phyloP scores from a whole-genome alignment of 2,113 vertebrate genomes.

The Rhipidura dahli region DNA sequence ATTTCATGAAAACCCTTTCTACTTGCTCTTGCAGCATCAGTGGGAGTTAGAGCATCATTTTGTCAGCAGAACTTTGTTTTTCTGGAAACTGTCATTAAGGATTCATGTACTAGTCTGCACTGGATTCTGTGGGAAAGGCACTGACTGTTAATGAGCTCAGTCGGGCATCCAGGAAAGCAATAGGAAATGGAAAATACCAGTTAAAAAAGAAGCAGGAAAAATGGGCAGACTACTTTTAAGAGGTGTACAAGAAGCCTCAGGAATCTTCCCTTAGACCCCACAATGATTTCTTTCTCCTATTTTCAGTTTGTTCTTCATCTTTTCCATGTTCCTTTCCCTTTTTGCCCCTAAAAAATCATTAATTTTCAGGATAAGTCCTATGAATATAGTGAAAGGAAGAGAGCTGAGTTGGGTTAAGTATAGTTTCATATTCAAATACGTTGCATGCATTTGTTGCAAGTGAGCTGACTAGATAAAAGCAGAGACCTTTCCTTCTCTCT shows the following conservation, averaged over 20 bases:
- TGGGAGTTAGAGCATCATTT: not conserved
- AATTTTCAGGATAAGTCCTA: not conserved
- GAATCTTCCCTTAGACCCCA: not conserved
- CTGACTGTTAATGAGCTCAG: not conserved
- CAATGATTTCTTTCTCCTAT: not conserved
- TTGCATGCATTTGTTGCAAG: not conserved
- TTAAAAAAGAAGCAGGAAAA: not conserved
- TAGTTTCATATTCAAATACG: not conserved
- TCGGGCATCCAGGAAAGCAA: not conserved
- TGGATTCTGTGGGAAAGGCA: not conserved
- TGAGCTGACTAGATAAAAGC: not conserved
- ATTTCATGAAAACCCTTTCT: not conserved
- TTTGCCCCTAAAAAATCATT: not conserved
- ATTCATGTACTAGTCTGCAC: not conserved
- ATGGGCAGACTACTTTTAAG: not conserved
- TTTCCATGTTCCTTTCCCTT: not conserved
- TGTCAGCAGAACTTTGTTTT: slow-evolving; percentile 11
- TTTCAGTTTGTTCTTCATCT: not conserved
- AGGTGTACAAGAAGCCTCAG: not conserved
- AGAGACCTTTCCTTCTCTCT: not conserved
- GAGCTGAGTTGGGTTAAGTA: not conserved
- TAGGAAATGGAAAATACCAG: slow-evolving; percentile 17
- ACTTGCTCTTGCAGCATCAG: not conserved
- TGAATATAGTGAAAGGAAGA: not conserved
- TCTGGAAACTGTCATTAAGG: not conserved